Evolutionary conservation across 2,888 invertebrate species (phyloP).

Genomic region (Pyrrhia umbra): DNA sequence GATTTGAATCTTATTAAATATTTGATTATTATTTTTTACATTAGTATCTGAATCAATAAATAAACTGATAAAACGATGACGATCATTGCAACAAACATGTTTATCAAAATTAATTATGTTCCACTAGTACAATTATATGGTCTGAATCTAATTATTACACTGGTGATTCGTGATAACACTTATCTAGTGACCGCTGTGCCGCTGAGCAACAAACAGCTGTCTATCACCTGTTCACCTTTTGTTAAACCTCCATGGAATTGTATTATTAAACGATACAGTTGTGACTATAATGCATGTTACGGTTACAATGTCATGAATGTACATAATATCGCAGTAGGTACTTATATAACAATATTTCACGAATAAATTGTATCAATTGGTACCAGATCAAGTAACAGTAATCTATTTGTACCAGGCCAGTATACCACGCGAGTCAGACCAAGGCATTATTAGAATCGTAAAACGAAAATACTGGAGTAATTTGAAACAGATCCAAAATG

Average conservation of each 20-base stretch:
- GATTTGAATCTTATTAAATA: too few relatives aligned
- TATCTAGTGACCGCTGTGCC: conserved; percentile 69
- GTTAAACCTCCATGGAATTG: conserved; percentile 56
- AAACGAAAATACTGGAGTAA: conserved; percentile 52
- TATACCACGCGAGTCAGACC: conserved; percentile 35
- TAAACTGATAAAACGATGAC: conserved; percentile 20
- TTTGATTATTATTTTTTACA: too few relatives aligned
- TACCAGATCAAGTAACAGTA: too few relatives aligned
- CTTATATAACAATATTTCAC: too few relatives aligned
- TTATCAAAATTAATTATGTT: conserved; percentile 62
- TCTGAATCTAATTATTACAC: conserved; percentile 68
- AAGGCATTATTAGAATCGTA: conserved; percentile 51
- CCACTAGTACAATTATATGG: conserved; percentile 58
- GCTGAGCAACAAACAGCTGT: conserved; percentile 69
- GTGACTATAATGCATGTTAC: conserved; percentile 56
- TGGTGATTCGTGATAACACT: conserved; percentile 71
- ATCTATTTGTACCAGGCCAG: conserved; percentile 47
- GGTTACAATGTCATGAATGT: conserved; percentile 60
- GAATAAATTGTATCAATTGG: too few relatives aligned
- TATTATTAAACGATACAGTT: conserved; percentile 55
- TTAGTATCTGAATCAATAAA: conserved; percentile 6
- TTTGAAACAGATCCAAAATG: conserved; percentile 55
- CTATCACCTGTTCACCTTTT: conserved; percentile 63
- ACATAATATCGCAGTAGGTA: too few relatives aligned
- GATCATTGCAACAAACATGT: conserved; percentile 39